A percentile compares a stretch with the other conserved stretches of the same genome.
phyloP scores from a whole-genome alignment of 92 coral and sea anemone genomes.

The Scolanthus callimorphus region DNA sequence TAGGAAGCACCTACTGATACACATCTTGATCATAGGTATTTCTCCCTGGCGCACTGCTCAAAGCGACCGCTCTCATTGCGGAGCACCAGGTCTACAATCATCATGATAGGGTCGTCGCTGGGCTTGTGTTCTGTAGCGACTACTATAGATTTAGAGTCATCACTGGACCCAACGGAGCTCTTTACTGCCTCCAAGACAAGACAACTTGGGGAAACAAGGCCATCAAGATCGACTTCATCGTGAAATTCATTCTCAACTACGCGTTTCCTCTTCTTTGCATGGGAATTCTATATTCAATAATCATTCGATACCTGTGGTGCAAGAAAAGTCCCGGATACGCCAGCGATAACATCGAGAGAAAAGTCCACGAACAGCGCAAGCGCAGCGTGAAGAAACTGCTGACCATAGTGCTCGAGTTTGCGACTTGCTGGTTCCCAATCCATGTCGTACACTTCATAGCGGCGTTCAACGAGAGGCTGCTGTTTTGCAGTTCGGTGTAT shows the following conservation, averaged over 20 bases:
- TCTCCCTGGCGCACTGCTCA: conserved; percentile 34
- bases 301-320: conserved; percentile 44
- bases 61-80: conserved; percentile 37
- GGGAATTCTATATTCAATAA: conserved; percentile 43
- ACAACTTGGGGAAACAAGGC: conserved; percentile 15
- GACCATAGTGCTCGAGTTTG: conserved; percentile 50
- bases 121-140: conserved; percentile 17
- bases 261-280: conserved; percentile 49
- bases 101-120: conserved; percentile 29
- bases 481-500: conserved; percentile 24
- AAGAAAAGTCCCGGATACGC: conserved; percentile 48
- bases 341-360: conserved; percentile 36
- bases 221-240: conserved; percentile 29
- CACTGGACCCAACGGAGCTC: neutral
- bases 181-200: conserved; percentile 24
- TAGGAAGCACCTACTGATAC: too few species aligned
- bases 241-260: conserved; percentile 48
- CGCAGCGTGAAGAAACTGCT: conserved; percentile 48
- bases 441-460: conserved; percentile 44
- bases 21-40: conserved; percentile 42
- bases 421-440: conserved; percentile 66
- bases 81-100: conserved; percentile 4
- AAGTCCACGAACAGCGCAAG: conserved; percentile 42
- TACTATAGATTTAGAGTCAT: conserved; percentile 27
- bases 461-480: conserved; percentile 19